Base-by-base conservation (phyloP, 2,888 invertebrate genomes). In the Microplitis deprimator region DNA sequence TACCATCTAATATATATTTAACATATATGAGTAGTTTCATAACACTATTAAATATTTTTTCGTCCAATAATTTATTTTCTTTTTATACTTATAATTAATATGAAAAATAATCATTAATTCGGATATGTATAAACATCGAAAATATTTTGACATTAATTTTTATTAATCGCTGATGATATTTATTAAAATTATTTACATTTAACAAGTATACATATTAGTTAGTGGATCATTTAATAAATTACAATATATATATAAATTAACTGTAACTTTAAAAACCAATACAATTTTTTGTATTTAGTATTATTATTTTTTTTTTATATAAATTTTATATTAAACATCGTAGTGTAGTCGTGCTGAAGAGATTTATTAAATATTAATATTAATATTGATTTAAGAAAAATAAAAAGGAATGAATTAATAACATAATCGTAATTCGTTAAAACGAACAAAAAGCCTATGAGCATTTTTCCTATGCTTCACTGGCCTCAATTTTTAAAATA, bases 331-430 rank as follows among this genome's bases (percentile, higher is more conserved):
- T 62, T 62, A n/a, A 62, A 62, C 20, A 62, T 17, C 17, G 16
- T 8, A 41, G 41, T 73, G 65, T 50, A 20, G n/a, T 29, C 38
- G 50, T 29, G n/a, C 38, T 13, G 16, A 50, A 67, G 38, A 65
- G 38, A 29, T 67, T 29, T 29, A 29, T 29, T 29, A 29, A 29
- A 29, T 41, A 6, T 5, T 6, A 20, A 64, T 64, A 64, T 41
- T 64, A 41, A 64, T 20, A 0, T 29, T 29, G 29, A 29, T 1
- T 29, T 29, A 29, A 29, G 29, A 29, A 16, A 65, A 71, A 67
- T 60, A 65, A 62, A 77, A 80, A 81, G 81, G 79, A 71, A 74
- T 61, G 17, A 79, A 20, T 69, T 73, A 73, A 50, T 59, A n/a
- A 64, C 68, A 70, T 74, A 50, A 72, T 29, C 59, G 67, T 76